Conservation (phyloP, 2,113 vertebrate genomes). For the Hippocampus abdominalis region DNA sequence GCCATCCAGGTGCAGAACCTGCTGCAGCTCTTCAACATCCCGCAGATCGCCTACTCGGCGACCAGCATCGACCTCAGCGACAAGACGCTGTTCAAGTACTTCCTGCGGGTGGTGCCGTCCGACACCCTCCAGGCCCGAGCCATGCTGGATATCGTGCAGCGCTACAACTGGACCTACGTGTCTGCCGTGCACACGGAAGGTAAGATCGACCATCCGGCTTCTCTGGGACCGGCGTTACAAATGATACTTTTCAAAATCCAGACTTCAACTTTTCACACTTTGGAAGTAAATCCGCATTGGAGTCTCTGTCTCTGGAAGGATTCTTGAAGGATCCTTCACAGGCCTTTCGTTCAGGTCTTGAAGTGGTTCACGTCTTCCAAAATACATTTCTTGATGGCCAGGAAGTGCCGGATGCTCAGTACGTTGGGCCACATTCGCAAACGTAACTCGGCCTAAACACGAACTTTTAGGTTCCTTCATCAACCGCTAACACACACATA, state of each 20-base stretch:
- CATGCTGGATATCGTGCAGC: constrained; percentile 95
- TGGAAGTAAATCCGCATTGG: too few species aligned
- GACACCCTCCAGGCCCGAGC: constrained; percentile 94
- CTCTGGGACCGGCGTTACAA: too few species aligned
- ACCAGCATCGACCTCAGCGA: constrained; percentile 98
- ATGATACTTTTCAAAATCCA: too few species aligned
- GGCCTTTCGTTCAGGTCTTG: too few species aligned
- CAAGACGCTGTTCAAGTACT: constrained; percentile 97
- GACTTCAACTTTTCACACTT: too few species aligned
- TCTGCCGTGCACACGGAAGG: constrained; percentile 98
- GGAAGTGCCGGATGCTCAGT: not conserved
- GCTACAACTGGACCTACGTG: constrained; percentile 98
- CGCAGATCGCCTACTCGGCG: constrained; percentile 96
- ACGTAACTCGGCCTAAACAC: too few species aligned
- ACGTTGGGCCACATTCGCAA: too few species aligned
- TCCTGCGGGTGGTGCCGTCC: constrained; percentile 93
- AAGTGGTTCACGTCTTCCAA: too few species aligned
- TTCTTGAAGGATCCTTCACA: too few species aligned
- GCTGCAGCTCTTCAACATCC: constrained; percentile 97
- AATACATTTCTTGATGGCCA: too few species aligned
- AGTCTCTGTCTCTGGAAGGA: too few species aligned
- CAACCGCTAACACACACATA: constrained; percentile 17
- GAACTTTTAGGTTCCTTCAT: too few species aligned
- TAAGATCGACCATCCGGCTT: constrained; percentile 61
- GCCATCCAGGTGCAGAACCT: constrained; percentile 98